Evolutionary conservation across 1,140 invertebrate species (phyloP), one percentile per base, ranked within the genome.

Genomic region (Zaprionus inermis): DNA sequence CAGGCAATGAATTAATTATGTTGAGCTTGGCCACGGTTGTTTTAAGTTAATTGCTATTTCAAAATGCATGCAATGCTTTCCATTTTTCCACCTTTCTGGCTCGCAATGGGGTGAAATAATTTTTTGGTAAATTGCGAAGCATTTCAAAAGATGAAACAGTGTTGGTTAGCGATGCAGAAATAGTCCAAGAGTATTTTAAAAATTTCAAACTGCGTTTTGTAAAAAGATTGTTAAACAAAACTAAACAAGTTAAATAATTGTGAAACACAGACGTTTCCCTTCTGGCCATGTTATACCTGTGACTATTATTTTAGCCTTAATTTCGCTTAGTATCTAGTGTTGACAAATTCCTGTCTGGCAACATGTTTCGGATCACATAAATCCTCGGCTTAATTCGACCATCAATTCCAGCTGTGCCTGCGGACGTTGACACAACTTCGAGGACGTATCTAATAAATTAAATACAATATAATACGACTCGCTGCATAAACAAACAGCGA

Each of bases 41-140:
- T 70, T 71, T 60, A 80, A 74, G 72, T 80, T 78, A 78, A 78
- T 80, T 80, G 78, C 75, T 74, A 51, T 70, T 78, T 78, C 61
- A 74, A 78, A 80, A 66, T 80, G 76, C 72, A 78, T 69, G 70
- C 58, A 65, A 36, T 60, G 41, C 59, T 55, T 44, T 36, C 30
- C 32, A 49, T 18, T 46, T 49, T 49, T 18, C 14, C 51, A 34
- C 60, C 38, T 49, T 36, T 30, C 38, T 51, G 55, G 28, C 30
- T 41, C 14, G 49, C 41, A 56, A 56, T 22, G 41, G 20, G 56
- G 38, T 56, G 36, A 34, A 57, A 56, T 63, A 46, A 60, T 63
- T 55, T 73, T 60, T 52, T 28, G 38, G 34, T 30, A 49, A 68
- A 60, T 60, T 73, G 44, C 16, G 24, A 18, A 55, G n/a, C 64